These are phyloP conservation scores for Felis catus DNA, from an alignment of 2,113 vertebrate genomes.

Conservation along the genomic window F.catus_Fca126_mat1.0 CM031413.1:124654001-124654500, in stretches of 20 bases:
- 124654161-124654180: rapidly evolving
- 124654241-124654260: background rate
- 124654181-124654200: background rate
- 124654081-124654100: background rate
- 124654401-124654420: background rate
- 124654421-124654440: background rate
- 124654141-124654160: background rate
- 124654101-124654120: background rate
- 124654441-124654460: background rate
- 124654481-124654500: background rate
- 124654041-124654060: background rate
- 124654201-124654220: background rate
- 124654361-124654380: background rate
- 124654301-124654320: background rate
- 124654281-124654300: background rate
- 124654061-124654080: background rate
- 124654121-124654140: background rate
- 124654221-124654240: background rate
- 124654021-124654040: background rate
- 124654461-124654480: background rate
- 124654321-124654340: background rate
- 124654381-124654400: background rate
- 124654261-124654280: background rate
- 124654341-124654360: background rate
- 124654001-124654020: background rate